Evolutionary conservation across 2,797 vertebrate genomes (phyloP), one percentile per base, ranked within the genome.

Genomic region (Botia almorhae): DNA sequence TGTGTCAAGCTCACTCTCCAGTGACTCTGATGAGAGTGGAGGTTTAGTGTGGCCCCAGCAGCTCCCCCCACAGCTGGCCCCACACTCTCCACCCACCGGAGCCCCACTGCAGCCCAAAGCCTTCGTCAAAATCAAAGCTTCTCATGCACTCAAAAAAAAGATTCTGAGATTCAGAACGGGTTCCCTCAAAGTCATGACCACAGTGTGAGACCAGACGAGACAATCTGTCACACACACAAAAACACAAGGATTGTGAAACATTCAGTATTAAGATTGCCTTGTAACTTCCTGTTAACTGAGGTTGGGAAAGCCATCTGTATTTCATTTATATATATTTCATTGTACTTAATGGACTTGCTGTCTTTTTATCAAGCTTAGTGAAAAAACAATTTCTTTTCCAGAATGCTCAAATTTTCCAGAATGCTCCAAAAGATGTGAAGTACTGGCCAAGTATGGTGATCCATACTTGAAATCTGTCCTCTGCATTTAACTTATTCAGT

Each of bases 101-200:
- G 89, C 85, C 0, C 78, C 93, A 0, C 88, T 90, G 23, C 95
- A 94, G 16, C 93, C 94, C 56, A 96, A 96, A 81, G 94, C 95
- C 65, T 96, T 96, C n/a, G 93, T 96, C 65, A 96, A 96, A 90
- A 96, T 97, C 81, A 97, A 97, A 86, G 96, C 96, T 0, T 96
- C 96, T 0, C 96, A 96, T 17, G 96, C 96, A 0, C 94, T 97
- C 0, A 97, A 97, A 86, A 97, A 96, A 83, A 97, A 97, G 90
- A 96, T 97, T 48, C 87, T 97, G 80, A 93, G 96, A n/a, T 96
- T 97, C 86, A 93, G 94, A 26, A 95, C 94, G 0, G 96, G 95
- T 39, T 96, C 96, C 0, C 93, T 97, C 36, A 97, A 97, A 90
- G 95, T 97, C 81, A 97, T 97, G 95, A 97, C 96, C 0, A 97